A percentile compares a stretch with the other conserved stretches of the same genome.
phyloP scores from a whole-genome alignment of 2,888 invertebrate species.

The Orgyia antiqua region DNA sequence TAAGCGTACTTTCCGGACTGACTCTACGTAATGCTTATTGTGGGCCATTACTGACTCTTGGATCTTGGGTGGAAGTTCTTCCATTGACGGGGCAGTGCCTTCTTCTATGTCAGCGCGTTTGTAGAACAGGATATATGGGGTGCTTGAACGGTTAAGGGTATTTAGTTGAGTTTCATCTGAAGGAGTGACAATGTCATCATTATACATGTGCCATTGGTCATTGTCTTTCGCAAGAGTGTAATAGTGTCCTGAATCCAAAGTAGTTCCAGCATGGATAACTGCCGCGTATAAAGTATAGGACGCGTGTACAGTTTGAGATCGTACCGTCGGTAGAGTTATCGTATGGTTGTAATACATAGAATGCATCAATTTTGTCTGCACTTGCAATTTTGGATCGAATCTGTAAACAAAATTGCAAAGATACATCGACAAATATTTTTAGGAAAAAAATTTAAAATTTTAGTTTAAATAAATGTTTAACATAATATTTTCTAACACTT shows the following conservation, averaged over 20 bases:
- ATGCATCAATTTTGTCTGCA: constrained; percentile 89
- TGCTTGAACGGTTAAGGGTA: constrained; percentile 82
- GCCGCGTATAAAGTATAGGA: constrained; percentile 88
- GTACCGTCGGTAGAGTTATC: constrained; percentile 65
- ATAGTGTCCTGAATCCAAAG: constrained; percentile 92
- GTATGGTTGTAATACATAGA: constrained; percentile 79
- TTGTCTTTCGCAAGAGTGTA: constrained; percentile 87
- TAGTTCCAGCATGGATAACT: constrained; percentile 90
- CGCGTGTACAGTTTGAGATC: constrained; percentile 43
- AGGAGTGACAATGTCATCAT: constrained; percentile 84
- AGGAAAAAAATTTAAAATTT: too few species aligned
- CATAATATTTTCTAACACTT: too few species aligned
- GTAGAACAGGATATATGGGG: constrained; percentile 91
- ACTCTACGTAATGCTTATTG: constrained; percentile 54
- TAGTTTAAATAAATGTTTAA: too few species aligned
- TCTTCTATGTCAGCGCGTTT: constrained; percentile 64
- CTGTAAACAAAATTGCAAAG: constrained; percentile 31
- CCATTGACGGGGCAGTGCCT: constrained; percentile 39
- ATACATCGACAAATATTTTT: too few species aligned
- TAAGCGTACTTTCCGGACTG: constrained; percentile 37
- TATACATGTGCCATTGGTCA: constrained; percentile 87
- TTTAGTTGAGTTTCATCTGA: constrained; percentile 80
- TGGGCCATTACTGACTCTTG: constrained; percentile 49
- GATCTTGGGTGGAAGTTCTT: constrained; percentile 47
- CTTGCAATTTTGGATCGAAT: constrained; percentile 70